Base-by-base conservation (phyloP, 2,113 vertebrate genomes). In the Hiodon tergisus region DNA sequence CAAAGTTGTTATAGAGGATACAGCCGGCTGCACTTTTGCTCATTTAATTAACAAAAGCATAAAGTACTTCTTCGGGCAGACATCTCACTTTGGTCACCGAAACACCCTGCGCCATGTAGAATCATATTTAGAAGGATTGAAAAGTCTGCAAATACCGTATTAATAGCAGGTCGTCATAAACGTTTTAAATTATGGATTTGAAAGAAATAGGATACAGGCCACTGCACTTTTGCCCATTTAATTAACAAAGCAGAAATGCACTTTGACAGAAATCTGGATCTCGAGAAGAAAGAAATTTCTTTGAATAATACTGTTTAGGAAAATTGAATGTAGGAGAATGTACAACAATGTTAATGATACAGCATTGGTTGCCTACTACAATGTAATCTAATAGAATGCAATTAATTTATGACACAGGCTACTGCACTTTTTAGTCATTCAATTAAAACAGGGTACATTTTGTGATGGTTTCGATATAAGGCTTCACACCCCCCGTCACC, bases 1-100 rank as follows among this genome's bases (percentile, higher is more conserved):
- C 83, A 88, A 88, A 90, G 90, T 90, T 92, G 90, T 93, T 94
- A 92, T 89, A 89, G 84, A 86, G 88, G 92, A 93, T 88, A 88
- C 92, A 93, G 91, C 83, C 92, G 87, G 81, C 79, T 91, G 91
- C 90, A 85, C 87, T 89, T 93, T 92, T 91, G 89, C 89, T 92
- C 89, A 77, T 94, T 95, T 94, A 95, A 96, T 96, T 95, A 97
- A 94, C 88, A 83, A 86, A 87, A 86, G 89, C 90, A 87, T 91
- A 87, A 88, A 87, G 92, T 92, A 87, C 82, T 83, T 87, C 86
- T 83, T 75, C 79, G 87, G 86, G 83, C 86, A 86, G 85, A 81
- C 76, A 79, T 65, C 70, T 88, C 83, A 82, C 82, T 83, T 86
- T 84, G 85, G 81, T 86, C 82, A 88, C 79, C 78, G 83, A 79